These are phyloP conservation scores for Anguilla anguilla DNA, from an alignment of 2,797 vertebrate genomes.

Conservation along the genomic window DNA sequence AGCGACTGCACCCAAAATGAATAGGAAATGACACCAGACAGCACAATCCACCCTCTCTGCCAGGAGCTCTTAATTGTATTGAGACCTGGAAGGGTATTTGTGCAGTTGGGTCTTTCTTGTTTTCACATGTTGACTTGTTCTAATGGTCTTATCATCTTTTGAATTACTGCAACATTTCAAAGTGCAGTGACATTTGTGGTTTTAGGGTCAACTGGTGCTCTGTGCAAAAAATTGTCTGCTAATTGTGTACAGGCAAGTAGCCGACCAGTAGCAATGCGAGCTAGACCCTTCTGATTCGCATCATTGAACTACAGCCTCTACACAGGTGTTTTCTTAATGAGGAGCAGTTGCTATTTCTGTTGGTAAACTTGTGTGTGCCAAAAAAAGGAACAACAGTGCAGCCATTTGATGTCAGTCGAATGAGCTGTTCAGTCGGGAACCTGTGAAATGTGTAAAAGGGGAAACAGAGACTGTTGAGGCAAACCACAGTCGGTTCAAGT, in stretches of 20 bases:
- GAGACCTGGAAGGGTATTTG: slow-evolving; percentile 20
- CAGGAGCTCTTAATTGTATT: not conserved
- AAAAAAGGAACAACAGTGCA: not conserved
- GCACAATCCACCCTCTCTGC: not conserved
- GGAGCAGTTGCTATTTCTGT: not conserved
- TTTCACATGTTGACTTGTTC: slow-evolving; percentile 10
- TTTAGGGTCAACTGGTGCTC: slow-evolving; percentile 9
- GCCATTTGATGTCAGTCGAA: not conserved
- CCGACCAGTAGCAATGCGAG: not conserved
- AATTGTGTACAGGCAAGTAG: not conserved
- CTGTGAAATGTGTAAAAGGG: not conserved
- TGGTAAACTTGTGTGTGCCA: slow-evolving; percentile 5
- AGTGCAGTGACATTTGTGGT: not conserved
- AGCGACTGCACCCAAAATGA: slow-evolving; percentile 37
- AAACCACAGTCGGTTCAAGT: not conserved
- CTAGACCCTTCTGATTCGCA: not conserved
- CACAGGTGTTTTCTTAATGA: not conserved
- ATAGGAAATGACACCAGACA: slow-evolving; percentile 32
- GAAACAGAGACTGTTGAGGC: not conserved
- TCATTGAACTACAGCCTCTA: not conserved
- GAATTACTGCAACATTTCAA: slow-evolving; percentile 27
- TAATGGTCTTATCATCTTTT: slow-evolving; percentile 19
- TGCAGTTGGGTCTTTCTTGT: slow-evolving; percentile 10
- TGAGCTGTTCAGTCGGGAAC: not conserved
- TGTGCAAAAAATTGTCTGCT: not conserved